phyloP scores from a whole-genome alignment of 1,140 invertebrate species.

The Teleogryllus occipitalis region DNA sequence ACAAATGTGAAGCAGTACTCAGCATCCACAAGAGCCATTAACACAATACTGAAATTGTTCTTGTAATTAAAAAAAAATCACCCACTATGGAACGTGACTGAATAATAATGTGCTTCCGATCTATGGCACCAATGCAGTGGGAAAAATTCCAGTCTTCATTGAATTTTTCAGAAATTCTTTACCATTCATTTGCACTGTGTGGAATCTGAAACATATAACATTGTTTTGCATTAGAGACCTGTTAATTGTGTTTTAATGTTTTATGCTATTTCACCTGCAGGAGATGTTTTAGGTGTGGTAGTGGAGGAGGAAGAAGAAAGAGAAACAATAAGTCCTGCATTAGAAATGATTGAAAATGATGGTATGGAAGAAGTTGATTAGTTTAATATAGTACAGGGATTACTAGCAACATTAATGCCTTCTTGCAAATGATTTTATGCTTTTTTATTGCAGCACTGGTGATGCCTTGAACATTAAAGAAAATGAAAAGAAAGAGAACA shows the following conservation, averaged over 20 bases:
- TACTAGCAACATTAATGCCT: neutral
- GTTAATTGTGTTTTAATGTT: slow-evolving; percentile 1
- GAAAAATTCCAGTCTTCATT: slow-evolving; percentile 32
- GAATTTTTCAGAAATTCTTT: too few relatives aligned
- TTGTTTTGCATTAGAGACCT: neutral
- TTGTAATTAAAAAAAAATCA: too few relatives aligned
- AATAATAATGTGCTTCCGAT: slow-evolving; percentile 37
- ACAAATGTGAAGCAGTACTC: too few relatives aligned
- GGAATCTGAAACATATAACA: neutral
- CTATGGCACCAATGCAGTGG: slow-evolving; percentile 33
- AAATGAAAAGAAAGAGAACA: neutral
- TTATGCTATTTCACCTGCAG: neutral
- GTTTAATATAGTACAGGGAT: neutral
- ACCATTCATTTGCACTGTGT: slow-evolving; percentile 27
- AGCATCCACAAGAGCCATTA: too few relatives aligned
- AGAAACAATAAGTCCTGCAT: neutral
- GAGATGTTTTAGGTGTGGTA: too few relatives aligned
- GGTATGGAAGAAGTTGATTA: neutral
- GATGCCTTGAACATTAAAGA: neutral
- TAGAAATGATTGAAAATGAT: too few relatives aligned
- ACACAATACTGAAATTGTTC: too few relatives aligned
- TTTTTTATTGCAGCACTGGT: neutral
- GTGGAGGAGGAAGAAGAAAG: neutral
- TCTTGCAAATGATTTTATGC: neutral
- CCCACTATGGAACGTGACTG: slow-evolving; percentile 28